Evolutionary conservation across 2,113 vertebrate genomes (phyloP), one percentile per base, ranked within the genome.

Genomic region (Charina bottae): DNA sequence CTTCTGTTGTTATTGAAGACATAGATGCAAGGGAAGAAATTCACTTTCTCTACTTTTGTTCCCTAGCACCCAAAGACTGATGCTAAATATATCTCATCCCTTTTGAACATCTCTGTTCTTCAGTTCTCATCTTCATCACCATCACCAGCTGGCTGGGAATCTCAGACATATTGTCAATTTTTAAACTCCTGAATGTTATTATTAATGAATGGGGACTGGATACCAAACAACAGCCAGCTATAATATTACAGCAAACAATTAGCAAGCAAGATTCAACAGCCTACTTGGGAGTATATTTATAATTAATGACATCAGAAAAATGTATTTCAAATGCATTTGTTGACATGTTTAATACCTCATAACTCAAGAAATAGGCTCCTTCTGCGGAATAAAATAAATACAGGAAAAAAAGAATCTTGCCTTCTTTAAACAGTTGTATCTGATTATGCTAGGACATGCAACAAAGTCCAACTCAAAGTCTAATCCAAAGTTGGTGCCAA

Each of bases 121-220:
- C 21, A 12, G 10, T 85, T 54, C 46, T 37, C 24, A 17, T 37
- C 33, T 13, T 21, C 28, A 10, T 33, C 28, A 12, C 6, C 3
- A 85, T 6, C 49, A 33, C 85, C 85, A 55, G 49, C 17, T 33
- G 26, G 13, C 13, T 24, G 12, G 83, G 42, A 37, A 21, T 54
- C 59, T 60, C 46, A 64, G 46, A 5, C 2, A 83, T 10, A 3
- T 33, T 21, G 21, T 83, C 19, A 54, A 55, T 64, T 89, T 62
- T 84, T 62, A 55, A 92, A 60, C 26, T 89, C 23, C 72, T 24
- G 83, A 62, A 89, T 92, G 56, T 13, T n/a, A n/a, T 26, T 42
- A 10, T 62, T 83, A 42, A 88, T 11, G 19, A 54, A 37, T 46
- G 42, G 37, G 13, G 4, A n/a, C 12, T 7, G 17, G 42, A 84